Base-by-base conservation (phyloP, 1,140 invertebrate genomes). In the Stegodyphus dumicola region DNA sequence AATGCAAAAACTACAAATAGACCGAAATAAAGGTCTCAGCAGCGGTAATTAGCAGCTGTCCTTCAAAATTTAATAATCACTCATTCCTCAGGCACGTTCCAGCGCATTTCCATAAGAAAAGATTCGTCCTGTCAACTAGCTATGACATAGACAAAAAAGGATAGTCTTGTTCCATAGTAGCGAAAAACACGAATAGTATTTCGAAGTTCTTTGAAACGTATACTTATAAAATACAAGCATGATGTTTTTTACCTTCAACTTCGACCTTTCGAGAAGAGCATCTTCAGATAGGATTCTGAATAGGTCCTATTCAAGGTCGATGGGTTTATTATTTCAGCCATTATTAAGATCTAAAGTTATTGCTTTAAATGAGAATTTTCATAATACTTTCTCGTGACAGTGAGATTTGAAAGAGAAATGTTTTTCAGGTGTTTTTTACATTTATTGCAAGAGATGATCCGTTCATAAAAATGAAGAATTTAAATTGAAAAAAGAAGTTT, bases 181-280 rank as follows among this genome's bases (percentile, higher is more conserved):
- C n/a, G n/a, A 53, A 77, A 77, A 78, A 78, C 18, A 81, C 69
- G 49, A 71, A 81, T 56, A 71, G 73, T 53, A 81, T 51, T 18
- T 33, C 18, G 69, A 73, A 64, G 18, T 69, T 49, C 54, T 64
- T 73, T 71, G 78, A 81, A 81, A 81, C 69, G 56, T 73, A 71
- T 71, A 81, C 69, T 81, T 81, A 81, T 52, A 79, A 73, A 18
- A 81, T 33, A 53, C 66, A 56, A 69, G 67, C 69, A 81, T 80
- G 78, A 81, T 81, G 78, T 73, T 81, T 80, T 80, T 81, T 69
- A 81, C 78, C 78, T 81, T 81, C 78, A 81, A 81, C 78, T 81
- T 17, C 54, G 78, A 81, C 78, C 78, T 81, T 73, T 51, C 18
- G 56, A 52, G 69, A 60, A n/a, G 78, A 60, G 15, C 67, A 51